These are phyloP conservation scores for Tipula helvola DNA, from an alignment of 2,888 invertebrate genomes.

Conservation along the genomic window DNA sequence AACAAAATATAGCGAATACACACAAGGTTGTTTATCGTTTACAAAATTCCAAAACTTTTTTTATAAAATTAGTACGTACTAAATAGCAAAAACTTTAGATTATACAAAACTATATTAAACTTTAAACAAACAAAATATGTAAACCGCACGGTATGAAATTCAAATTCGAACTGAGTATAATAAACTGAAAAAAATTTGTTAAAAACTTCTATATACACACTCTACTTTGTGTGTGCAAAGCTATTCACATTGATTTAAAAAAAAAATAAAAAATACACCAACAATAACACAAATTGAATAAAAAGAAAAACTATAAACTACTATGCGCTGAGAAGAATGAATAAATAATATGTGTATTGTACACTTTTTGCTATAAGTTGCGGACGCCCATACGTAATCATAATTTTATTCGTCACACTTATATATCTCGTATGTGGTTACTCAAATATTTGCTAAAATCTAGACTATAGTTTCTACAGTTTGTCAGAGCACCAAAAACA, in stretches of 20 bases:
- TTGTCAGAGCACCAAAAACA: background rate
- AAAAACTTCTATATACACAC: background rate
- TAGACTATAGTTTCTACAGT: too few species aligned
- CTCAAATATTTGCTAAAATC: background rate
- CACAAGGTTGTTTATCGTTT: background rate
- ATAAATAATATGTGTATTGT: background rate
- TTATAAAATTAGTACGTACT: background rate
- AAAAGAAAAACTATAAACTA: background rate
- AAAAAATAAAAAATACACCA: background rate
- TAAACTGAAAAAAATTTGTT: background rate
- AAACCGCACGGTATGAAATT: slow-evolving; percentile 17
- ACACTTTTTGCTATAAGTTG: background rate
- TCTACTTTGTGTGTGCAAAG: background rate
- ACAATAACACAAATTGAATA: background rate
- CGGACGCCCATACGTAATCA: background rate
- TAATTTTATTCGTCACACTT: background rate
- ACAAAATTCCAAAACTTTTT: background rate
- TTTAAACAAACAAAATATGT: background rate
- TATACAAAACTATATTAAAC: background rate
- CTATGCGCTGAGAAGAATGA: background rate
- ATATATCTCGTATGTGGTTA: background rate
- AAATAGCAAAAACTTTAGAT: background rate
- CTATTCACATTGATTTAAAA: slow-evolving; percentile 8
- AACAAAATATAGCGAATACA: background rate
- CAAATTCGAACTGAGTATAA: slow-evolving; percentile 16